These are phyloP conservation scores for Chaetops frenatus DNA, from an alignment of 2,113 vertebrate species.

Conservation along the genomic window DNA sequence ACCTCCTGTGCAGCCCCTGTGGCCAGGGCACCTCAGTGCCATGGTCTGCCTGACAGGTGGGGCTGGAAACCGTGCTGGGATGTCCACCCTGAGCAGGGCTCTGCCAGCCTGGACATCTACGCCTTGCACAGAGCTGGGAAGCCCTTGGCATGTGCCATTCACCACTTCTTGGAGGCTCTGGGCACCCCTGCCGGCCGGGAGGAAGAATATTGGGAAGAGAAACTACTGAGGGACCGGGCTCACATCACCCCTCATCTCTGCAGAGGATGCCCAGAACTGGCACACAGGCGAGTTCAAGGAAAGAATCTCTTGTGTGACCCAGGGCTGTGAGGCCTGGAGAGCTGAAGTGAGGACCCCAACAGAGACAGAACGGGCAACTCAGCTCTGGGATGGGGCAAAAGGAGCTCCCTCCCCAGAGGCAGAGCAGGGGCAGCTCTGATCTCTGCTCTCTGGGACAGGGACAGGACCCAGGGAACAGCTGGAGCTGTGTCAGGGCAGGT, in stretches of 20 bases:
- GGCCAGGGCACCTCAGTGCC: not conserved
- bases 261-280: not conserved
- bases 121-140: not conserved
- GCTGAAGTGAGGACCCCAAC: not conserved
- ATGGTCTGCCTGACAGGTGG: not conserved
- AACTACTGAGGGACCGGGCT: not conserved
- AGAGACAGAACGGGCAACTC: rapidly evolving
- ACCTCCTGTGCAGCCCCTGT: not conserved
- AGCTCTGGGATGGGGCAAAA: not conserved
- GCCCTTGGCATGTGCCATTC: not conserved
- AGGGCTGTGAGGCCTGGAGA: not conserved
- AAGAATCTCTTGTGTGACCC: not conserved
- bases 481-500: rapidly evolving
- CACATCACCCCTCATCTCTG: not conserved
- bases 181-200: not conserved
- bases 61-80: not conserved
- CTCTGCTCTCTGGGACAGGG: not conserved
- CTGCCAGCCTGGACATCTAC: not conserved
- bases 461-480: rapidly evolving
- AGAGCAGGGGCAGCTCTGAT: not conserved
- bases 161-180: not conserved
- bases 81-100: not conserved
- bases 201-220: not conserved
- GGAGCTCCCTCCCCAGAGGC: not conserved
- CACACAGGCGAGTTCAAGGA: not conserved